Base-by-base conservation (phyloP, 2,797 vertebrate genomes). In the Scleropages formosus region DNA sequence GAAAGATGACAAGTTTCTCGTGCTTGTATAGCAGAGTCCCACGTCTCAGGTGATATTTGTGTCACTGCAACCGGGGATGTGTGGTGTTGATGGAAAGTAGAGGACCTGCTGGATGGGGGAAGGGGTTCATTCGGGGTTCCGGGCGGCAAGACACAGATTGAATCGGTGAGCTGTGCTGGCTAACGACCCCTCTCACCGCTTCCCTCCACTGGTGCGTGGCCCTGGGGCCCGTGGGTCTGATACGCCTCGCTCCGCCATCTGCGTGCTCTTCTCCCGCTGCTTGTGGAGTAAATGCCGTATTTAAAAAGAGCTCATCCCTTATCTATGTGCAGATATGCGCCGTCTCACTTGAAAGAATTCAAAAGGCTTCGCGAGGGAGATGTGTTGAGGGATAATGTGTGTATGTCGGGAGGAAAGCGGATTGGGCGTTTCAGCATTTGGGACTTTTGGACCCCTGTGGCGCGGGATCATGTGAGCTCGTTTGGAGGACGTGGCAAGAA, bases 341-440 rank as follows among this genome's bases (percentile, higher is more conserved):
- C 85, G 84, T 88, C 86, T 88, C 83, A 86, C 87, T 86, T 90
- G 85, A 91, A 89, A 88, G 87, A 86, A 79, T 88, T 85, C 83
- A 74, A 80, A 87, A 89, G 83, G 87, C 87, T 88, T 89, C 39
- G 31, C 39, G 31, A 39, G 31, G 31, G 31, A 39, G 31, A 6
- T 39, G 31, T 39, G 31, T 39, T 39, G 31, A n/a, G 31, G 31
- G 31, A 39, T 39, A 39, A 39, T 39, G 39, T 39, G 31, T 39
- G 31, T 6, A 39, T 31, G 31, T 39, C 6, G 31, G 31, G 31
- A 39, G 6, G 31, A 39, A 39, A 39, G 31, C 6, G 31, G 31
- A 39, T 39, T 39, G 31, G 31, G 31, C 6, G 31, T 39, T 6
- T 39, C 31, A 39, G 31, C 31, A 6, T 39, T 6, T 31, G 31